Conservation (phyloP, 2,797 vertebrate species). For the Labeo calbasu region DNA sequence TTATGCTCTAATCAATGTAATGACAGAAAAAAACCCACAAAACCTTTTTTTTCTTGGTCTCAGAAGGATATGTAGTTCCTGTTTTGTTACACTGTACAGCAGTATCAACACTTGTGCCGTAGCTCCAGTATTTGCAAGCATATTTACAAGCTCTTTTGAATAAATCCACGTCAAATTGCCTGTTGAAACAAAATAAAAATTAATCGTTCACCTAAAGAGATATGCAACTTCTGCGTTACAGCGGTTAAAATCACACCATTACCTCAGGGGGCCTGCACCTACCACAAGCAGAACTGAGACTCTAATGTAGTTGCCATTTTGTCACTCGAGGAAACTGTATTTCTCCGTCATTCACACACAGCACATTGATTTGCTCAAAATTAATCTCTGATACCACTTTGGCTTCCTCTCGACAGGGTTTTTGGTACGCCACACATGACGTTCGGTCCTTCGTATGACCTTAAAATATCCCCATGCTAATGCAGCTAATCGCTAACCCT, state of each 20-base stretch:
- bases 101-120: not conserved
- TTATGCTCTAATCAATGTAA: not conserved
- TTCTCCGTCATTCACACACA: conserved; percentile 1
- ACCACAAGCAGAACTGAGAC: conserved; percentile 68
- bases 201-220: conserved; percentile 15
- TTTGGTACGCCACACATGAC: not conserved
- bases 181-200: not conserved
- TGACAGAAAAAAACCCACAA: not conserved
- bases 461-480: conserved; percentile 52
- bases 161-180: not conserved
- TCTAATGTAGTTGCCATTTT: conserved; percentile 57
- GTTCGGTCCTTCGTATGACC: conserved; percentile 23
- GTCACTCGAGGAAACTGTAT: conserved; percentile 60
- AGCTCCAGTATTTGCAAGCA: not conserved
- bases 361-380: not conserved
- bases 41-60: not conserved
- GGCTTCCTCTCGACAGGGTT: not conserved
- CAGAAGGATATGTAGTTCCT: not conserved
- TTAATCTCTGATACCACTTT: not conserved
- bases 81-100: not conserved
- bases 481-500: conserved; percentile 37
- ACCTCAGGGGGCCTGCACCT: conserved; percentile 51
- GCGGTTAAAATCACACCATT: conserved; percentile 49
- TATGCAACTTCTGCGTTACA: conserved; percentile 20
- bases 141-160: not conserved